Evolutionary conservation across 2,113 vertebrate genomes (phyloP).

Genomic region (Ondatra zibethicus): DNA sequence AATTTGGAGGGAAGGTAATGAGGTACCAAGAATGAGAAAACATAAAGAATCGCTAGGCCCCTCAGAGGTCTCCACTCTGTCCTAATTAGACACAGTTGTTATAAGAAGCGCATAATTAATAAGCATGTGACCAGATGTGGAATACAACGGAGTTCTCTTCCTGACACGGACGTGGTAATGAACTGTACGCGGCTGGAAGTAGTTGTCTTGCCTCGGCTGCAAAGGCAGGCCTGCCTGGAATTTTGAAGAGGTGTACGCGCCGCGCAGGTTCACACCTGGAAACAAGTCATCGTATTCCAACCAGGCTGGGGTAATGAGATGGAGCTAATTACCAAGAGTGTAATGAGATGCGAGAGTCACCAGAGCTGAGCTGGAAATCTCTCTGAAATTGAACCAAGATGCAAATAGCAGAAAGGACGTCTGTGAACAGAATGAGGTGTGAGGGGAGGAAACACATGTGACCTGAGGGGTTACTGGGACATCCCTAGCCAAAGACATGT

Average conservation of each 20-base stretch:
- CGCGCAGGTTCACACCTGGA: constrained; percentile 47
- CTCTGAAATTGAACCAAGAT: constrained; percentile 32
- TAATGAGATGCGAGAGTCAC: constrained; percentile 53
- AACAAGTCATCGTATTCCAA: constrained; percentile 43
- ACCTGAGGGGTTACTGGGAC: neutral
- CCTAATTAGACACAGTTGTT: constrained; percentile 66
- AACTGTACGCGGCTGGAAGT: constrained; percentile 60
- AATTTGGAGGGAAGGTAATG: constrained; percentile 63
- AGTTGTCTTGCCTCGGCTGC: constrained; percentile 24
- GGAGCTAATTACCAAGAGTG: constrained; percentile 66
- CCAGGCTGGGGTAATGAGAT: constrained; percentile 58
- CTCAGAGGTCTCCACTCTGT: constrained; percentile 49
- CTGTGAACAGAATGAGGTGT: neutral
- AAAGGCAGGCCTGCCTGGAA: constrained; percentile 46
- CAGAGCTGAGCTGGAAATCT: constrained; percentile 45
- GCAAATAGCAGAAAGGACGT: constrained; percentile 17
- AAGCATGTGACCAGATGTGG: constrained; percentile 68
- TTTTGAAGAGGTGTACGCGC: constrained; percentile 37
- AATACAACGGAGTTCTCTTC: neutral
- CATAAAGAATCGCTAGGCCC: constrained; percentile 32
- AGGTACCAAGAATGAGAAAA: constrained; percentile 59
- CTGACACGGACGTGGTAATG: neutral
- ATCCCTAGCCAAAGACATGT: neutral
- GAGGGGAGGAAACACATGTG: neutral
- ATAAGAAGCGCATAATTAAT: constrained; percentile 65